These are phyloP conservation scores for Sarcoramphus papa DNA, from an alignment of 2,797 vertebrate genomes.

Conservation along the genomic window DNA sequence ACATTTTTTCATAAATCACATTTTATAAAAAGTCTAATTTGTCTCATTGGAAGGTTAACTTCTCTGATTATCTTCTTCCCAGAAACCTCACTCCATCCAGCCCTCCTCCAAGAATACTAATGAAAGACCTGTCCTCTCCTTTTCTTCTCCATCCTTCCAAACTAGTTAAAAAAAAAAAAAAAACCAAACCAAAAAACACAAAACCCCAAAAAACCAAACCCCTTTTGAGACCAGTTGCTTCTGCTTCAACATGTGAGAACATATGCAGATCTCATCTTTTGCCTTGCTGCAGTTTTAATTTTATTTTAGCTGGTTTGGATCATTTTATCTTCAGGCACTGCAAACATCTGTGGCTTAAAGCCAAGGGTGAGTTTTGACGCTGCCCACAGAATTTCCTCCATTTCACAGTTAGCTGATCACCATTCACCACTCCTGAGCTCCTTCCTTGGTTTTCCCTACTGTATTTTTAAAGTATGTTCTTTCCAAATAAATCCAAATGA, in stretches of 20 bases:
- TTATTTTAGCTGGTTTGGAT: not conserved
- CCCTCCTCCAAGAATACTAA: not conserved
- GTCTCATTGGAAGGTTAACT: not conserved
- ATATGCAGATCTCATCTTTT: not conserved
- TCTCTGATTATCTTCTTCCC: not conserved
- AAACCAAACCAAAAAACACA: not conserved
- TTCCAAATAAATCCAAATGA: not conserved
- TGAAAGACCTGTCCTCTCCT: not conserved
- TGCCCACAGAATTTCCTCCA: not conserved
- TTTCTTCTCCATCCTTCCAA: not conserved
- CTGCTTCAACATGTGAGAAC: not conserved
- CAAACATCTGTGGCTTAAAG: not conserved
- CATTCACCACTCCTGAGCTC: not conserved
- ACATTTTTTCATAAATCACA: fast-evolving
- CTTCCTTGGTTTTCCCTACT: not conserved
- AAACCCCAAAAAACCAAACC: not conserved
- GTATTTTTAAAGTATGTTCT: not conserved
- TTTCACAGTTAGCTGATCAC: not conserved
- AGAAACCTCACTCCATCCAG: not conserved
- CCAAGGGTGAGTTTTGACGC: not conserved
- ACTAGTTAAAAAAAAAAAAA: fast-evolving
- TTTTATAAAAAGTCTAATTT: not conserved
- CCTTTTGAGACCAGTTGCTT: not conserved
- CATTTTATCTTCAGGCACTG: not conserved
- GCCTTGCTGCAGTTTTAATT: not conserved